Percentiles rank a stretch among this genome's conserved stretches.
Conservation (phyloP, 2,797 vertebrate genomes). For the Coendou prehensilis region DNA sequence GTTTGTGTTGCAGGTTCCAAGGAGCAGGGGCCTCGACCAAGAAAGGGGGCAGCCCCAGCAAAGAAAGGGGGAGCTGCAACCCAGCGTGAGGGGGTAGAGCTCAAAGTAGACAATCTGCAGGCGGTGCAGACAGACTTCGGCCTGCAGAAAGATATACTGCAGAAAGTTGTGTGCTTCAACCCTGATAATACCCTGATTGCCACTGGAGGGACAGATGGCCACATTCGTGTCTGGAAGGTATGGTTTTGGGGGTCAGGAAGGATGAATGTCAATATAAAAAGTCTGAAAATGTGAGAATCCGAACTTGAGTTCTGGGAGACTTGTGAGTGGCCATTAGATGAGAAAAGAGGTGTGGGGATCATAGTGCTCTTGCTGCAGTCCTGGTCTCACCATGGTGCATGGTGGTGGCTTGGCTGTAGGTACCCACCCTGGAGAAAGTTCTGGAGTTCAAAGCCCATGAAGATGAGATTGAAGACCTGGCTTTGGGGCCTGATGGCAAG, state of each 20-base stretch:
- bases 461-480: conserved; percentile 95
- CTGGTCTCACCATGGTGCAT: background rate
- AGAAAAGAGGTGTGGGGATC: background rate
- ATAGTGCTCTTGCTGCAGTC: background rate
- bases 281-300: background rate
- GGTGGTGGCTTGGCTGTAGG: conserved; percentile 88
- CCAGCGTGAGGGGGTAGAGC: conserved; percentile 87
- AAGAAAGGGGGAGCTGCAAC: conserved; percentile 65
- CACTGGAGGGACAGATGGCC: conserved; percentile 95
- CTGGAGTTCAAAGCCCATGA: conserved; percentile 96
- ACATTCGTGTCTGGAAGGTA: conserved; percentile 96
- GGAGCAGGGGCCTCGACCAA: conserved; percentile 85
- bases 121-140: conserved; percentile 94
- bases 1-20: conserved; percentile 80
- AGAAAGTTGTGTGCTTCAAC: conserved; percentile 96
- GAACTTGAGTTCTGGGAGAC: background rate
- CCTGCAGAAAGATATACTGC: conserved; percentile 91
- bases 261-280: background rate
- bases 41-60: conserved; percentile 67
- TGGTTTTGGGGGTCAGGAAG: background rate
- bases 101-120: conserved; percentile 91
- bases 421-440: conserved; percentile 94
- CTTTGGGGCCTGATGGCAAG: conserved; percentile 95
- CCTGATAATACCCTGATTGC: conserved; percentile 92
- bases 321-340: background rate